These are phyloP conservation scores for Pachyuromys duprasi DNA, from an alignment of 2,797 vertebrate species.

Conservation along the genomic window DNA sequence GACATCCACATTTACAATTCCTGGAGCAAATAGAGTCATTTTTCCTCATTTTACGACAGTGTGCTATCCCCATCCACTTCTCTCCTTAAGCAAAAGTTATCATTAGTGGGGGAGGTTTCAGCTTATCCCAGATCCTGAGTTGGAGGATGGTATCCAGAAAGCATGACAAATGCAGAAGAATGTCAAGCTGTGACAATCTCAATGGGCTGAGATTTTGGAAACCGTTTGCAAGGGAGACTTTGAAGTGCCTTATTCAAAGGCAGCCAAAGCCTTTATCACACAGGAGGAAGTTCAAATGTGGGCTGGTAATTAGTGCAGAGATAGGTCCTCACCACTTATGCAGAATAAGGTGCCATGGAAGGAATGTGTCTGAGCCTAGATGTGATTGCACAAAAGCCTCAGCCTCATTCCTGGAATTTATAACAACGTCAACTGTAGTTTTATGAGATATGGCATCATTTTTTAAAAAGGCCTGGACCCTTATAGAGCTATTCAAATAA, in stretches of 20 bases:
- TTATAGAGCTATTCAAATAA: slow-evolving; percentile 78
- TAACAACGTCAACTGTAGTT: slow-evolving; percentile 62
- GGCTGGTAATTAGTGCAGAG: slow-evolving; percentile 49
- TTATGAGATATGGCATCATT: slow-evolving; percentile 70
- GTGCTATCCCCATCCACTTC: not conserved
- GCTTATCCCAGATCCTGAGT: not conserved
- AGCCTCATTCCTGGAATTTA: slow-evolving; percentile 75
- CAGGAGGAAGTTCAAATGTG: slow-evolving; percentile 22
- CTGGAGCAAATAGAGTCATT: slow-evolving; percentile 30
- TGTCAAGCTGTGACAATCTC: slow-evolving; percentile 70
- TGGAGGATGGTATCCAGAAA: slow-evolving; percentile 53
- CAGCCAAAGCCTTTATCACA: slow-evolving; percentile 64
- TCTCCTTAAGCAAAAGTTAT: slow-evolving; percentile 37
- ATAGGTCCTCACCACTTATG: not conserved
- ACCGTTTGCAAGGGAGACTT: slow-evolving; percentile 63
- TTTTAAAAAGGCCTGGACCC: slow-evolving; percentile 73
- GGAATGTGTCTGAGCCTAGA: slow-evolving; percentile 59
- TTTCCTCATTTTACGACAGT: not conserved
- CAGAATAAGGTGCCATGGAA: slow-evolving; percentile 46
- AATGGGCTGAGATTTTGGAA: slow-evolving; percentile 62
- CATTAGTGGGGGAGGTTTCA: slow-evolving; percentile 18
- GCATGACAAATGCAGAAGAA: slow-evolving; percentile 52
- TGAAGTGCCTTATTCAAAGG: slow-evolving; percentile 71
- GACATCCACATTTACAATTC: slow-evolving; percentile 45
- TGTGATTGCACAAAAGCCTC: slow-evolving; percentile 38